Evolutionary conservation across 2,113 vertebrate genomes (phyloP).

Genomic region (Sturnus vulgaris): DNA sequence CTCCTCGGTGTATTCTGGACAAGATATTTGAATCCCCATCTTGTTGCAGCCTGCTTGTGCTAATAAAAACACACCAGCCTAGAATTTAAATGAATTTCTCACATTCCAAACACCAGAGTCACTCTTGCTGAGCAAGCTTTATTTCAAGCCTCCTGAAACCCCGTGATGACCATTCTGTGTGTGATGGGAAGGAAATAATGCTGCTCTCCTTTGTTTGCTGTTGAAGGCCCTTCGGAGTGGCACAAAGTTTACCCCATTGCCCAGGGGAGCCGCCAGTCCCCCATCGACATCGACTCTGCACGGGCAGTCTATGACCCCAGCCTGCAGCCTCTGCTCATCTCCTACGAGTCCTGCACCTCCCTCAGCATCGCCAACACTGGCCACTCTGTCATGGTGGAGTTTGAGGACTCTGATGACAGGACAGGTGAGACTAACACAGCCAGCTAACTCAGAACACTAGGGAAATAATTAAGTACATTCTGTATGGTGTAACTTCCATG

Average conservation of each 20-base stretch:
- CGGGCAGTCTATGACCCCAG: constrained; percentile 80
- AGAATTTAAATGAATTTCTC: background rate
- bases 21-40: background rate
- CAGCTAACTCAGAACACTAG: background rate
- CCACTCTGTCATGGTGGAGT: constrained; percentile 91
- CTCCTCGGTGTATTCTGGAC: background rate
- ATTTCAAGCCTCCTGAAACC: background rate
- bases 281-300: constrained; percentile 86
- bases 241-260: constrained; percentile 87
- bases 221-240: constrained; percentile 87
- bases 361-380: constrained; percentile 90
- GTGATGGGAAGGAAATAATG: background rate
- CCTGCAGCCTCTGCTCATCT: constrained; percentile 78
- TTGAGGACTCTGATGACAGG: constrained; percentile 86
- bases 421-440: constrained; percentile 75
- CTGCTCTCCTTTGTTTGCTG: background rate
- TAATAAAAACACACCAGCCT: background rate
- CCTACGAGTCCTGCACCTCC: constrained; percentile 85
- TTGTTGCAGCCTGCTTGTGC: background rate
- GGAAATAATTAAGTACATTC: background rate
- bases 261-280: constrained; percentile 86
- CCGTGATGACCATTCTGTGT: background rate
- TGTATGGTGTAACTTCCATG: background rate
- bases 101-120: background rate
- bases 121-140: background rate